Evolutionary conservation across 92 coral and sea anemone genomes (phyloP), one percentile per base, ranked within the genome.

Genomic region (Zoanthus gigantus): DNA sequence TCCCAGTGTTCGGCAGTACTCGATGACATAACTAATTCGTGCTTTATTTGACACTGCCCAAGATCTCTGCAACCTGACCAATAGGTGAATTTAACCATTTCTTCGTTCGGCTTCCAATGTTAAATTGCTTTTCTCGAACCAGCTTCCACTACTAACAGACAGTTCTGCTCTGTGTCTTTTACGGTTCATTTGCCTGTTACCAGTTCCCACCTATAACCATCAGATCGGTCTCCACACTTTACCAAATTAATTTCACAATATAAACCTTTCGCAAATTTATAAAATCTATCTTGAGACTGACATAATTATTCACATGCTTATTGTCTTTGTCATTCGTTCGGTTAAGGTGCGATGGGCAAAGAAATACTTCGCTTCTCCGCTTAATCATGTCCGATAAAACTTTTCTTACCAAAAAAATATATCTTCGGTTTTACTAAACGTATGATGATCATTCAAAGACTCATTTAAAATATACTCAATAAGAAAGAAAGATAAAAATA

Each of bases 141-240:
- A 83, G 17, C 87, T 83, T 12, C 74, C 37, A 53, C 63, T 83
- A 42, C 87, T 52, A 42, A 83, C 74, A 15, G 87, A 83, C 13
- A 83, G 44, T 32, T 83, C 72, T 13, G 42, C 78, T 57, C 61
- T 83, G 74, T 83, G 87, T 7, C 72, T 65, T 60, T 83, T 83
- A 23, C 72, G 72, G 75, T 65, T 65, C 37, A 31, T 65, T 67
- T 83, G 78, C 87, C 45, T 83, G 45, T 56, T 67, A 68, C 78
- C 23, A 23, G 66, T 83, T 83, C 87, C 87, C 85, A 80, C 54
- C 57, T 80, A 30, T 44, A 80, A 52, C 85, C 72, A 37, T 83
- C 77, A 28, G 87, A 83, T 65, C 87, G 53, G 76, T 83, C 87
- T 45, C 56, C 69, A 32, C 71, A 60, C n/a, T 50, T 67, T 29